Evolutionary conservation across 2,113 vertebrate genomes (phyloP), one percentile per base, ranked within the genome.

Genomic region (Nicator chloris): DNA sequence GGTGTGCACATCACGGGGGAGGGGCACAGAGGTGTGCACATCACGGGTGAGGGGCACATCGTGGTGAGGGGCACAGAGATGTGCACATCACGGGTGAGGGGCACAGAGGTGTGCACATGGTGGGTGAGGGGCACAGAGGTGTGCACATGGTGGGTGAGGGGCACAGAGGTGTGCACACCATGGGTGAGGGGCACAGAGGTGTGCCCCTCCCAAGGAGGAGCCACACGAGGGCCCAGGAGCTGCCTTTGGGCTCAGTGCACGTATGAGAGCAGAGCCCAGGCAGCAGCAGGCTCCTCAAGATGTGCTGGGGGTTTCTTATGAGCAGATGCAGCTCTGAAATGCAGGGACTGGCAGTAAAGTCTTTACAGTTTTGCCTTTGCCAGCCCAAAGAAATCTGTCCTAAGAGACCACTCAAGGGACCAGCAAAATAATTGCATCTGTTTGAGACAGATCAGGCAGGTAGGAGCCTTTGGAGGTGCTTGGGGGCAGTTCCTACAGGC

Each of bases 311-410:
- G 35, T 86, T 65, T 73, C 82, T 45, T 69, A 22, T 22, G 21
- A 88, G 42, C 53, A 91, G 57, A 23, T 49, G 37, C 60, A 50
- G 69, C 35, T 78, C 44, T 50, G 73, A 70, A 68, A 56, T 13
- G 15, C 40, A 53, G 51, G 31, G 37, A 61, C 71, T 61, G 51
- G 68, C 49, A 76, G n/a, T 82, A 53, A 96, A 77, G 33, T 24
- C 85, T 92, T 85, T 27, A 80, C 70, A 77, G 82, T 40, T 93
- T 92, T 80, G 50, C 79, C 54, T 88, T 86, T 86, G 64, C 33
- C 40, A 65, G 63, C n/a, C 59, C 4, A 0, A 33, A 65, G 75
- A 93, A 86, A 88, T 82, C 59, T 86, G 64, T 77, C 88, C 63
- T 63, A 11, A 88, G 79, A 80, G 78, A 92, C 31, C 70, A 61